A percentile compares a stretch with the other conserved stretches of the same genome.
Evolutionary conservation across 1,140 invertebrate genomes (phyloP).

Genomic region (Euura lappo): DNA sequence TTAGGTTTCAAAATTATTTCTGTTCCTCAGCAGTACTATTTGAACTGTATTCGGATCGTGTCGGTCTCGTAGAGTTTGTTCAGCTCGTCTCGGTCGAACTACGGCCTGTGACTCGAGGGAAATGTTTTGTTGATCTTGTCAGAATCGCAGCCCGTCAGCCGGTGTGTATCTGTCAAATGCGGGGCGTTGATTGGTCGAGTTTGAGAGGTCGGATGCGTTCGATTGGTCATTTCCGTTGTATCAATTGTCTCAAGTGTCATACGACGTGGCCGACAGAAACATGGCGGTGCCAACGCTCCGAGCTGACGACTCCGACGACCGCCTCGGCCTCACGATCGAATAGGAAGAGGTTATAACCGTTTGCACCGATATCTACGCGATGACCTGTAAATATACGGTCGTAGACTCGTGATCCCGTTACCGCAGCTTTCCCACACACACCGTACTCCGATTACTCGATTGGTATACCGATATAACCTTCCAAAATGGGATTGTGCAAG

Average conservation of each 20-base stretch:
- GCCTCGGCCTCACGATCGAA: too few species aligned
- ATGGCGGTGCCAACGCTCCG: constrained; percentile 17
- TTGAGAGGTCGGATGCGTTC: not conserved
- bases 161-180: not conserved
- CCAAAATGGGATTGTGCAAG: constrained; percentile 93
- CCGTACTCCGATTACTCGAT: not conserved
- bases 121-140: not conserved
- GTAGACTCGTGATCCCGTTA: too few species aligned
- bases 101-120: too few species aligned
- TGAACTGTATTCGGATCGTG: too few species aligned
- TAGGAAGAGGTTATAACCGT: not conserved
- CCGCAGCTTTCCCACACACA: not conserved
- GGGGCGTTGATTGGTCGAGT: not conserved
- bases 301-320: too few species aligned
- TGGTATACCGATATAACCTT: not conserved
- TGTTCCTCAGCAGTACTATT: too few species aligned
- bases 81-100: too few species aligned
- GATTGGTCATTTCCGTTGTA: not conserved
- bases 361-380: not conserved
- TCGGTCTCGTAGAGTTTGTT: too few species aligned
- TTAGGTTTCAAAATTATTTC: too few species aligned
- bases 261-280: constrained; percentile 26
- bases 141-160: not conserved
- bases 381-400: not conserved
- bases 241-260: constrained; percentile 3